Evolutionary conservation across 2,113 vertebrate species (phyloP).

Genomic region (Barbus barbus): DNA sequence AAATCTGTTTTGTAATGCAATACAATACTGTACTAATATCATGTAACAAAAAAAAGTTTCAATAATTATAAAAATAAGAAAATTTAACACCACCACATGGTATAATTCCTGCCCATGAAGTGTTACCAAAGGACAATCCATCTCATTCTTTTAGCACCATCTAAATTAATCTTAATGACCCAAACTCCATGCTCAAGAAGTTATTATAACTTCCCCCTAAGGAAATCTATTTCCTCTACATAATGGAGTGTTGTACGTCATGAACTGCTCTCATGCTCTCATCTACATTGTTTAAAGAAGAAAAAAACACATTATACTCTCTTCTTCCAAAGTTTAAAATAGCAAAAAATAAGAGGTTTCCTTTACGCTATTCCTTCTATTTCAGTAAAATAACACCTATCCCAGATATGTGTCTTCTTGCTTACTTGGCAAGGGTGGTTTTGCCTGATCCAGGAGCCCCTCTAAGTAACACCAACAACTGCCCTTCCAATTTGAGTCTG

Average conservation of each 20-base stretch:
- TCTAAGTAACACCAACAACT: slow-evolving; percentile 89
- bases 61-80: not conserved
- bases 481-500: slow-evolving; percentile 78
- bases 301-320: not conserved
- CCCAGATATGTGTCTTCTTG: not conserved
- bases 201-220: not conserved
- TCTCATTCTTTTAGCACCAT: not conserved
- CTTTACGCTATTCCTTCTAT: not conserved
- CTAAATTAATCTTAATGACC: not conserved
- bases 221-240: not conserved
- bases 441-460: slow-evolving; percentile 94
- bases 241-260: not conserved
- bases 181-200: not conserved
- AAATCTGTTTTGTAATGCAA: not conserved
- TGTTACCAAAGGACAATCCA: not conserved
- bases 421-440: slow-evolving; percentile 89
- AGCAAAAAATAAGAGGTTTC: not conserved
- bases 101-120: not conserved
- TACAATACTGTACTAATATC: no score
- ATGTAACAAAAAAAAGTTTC: not conserved
- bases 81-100: not conserved
- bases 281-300: not conserved
- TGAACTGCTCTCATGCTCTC: not conserved
- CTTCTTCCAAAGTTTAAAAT: no score
- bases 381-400: not conserved